Conservation (phyloP, 2,797 vertebrate species). For the Podarcis lilfordi region DNA sequence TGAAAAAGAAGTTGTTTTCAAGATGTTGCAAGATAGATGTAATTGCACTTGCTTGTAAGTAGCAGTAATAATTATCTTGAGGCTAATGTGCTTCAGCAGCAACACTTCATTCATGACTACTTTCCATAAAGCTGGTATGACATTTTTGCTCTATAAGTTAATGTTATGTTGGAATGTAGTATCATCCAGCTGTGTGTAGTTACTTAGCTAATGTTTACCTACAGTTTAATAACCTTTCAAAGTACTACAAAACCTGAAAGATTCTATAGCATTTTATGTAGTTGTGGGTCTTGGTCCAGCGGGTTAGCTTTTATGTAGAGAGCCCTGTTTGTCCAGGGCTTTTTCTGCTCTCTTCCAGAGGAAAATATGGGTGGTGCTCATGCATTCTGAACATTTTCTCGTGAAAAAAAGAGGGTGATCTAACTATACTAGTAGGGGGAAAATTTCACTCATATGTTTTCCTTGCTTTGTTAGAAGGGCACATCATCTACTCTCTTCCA, state of each 20-base stretch:
- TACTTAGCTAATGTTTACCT: not conserved
- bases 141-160: not conserved
- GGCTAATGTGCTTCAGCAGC: not conserved
- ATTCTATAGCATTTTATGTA: not conserved
- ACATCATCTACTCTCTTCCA: not conserved
- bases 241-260: not conserved
- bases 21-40: not conserved
- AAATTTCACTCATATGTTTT: not conserved
- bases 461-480: not conserved
- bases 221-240: not conserved
- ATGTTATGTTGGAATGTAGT: not conserved
- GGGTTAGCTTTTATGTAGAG: not conserved
- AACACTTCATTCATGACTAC: not conserved
- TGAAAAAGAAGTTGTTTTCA: not conserved
- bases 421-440: not conserved
- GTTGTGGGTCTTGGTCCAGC: not conserved
- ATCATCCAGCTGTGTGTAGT: not conserved
- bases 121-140: accelerated
- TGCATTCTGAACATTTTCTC: not conserved
- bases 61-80: constrained; percentile 11
- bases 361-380: not conserved
- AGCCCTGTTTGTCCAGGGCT: not conserved
- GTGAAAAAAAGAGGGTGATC: not conserved
- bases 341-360: not conserved
- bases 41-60: not conserved